Evolutionary conservation across 2,888 invertebrate genomes (phyloP).

Genomic region (Nomada lathburiana): DNA sequence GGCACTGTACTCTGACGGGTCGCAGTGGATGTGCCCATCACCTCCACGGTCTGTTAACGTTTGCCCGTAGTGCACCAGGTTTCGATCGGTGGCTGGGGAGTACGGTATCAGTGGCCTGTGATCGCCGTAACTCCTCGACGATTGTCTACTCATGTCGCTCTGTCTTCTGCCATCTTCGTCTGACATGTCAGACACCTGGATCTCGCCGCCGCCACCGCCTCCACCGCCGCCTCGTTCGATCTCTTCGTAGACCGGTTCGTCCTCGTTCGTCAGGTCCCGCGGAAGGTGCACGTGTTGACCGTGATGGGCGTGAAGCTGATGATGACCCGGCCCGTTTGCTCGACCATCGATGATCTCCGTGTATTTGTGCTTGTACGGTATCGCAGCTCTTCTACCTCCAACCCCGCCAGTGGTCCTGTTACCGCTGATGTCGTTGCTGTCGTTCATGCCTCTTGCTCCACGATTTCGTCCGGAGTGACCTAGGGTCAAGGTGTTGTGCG

Average conservation of each 20-base stretch:
- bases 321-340: constrained; percentile 81
- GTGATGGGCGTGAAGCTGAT: constrained; percentile 85
- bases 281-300: constrained; percentile 86
- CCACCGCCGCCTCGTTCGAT: constrained; percentile 87
- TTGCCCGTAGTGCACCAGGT: constrained; percentile 77
- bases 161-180: constrained; percentile 92
- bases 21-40: constrained; percentile 73
- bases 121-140: constrained; percentile 92
- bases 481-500: constrained; percentile 85
- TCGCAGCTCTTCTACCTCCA: constrained; percentile 83
- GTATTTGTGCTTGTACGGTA: constrained; percentile 91
- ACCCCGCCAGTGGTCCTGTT: constrained; percentile 83
- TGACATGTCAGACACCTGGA: constrained; percentile 91
- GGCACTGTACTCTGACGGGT: constrained; percentile 77
- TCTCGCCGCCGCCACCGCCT: constrained; percentile 85
- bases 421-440: constrained; percentile 77
- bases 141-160: constrained; percentile 89
- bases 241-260: constrained; percentile 93
- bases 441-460: constrained; percentile 64
- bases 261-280: constrained; percentile 82
- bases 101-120: constrained; percentile 92
- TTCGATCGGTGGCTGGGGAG: constrained; percentile 88
- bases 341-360: constrained; percentile 89
- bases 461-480: constrained; percentile 78
- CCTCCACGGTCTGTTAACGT: constrained; percentile 65